Evolutionary conservation across 1,140 invertebrate species (phyloP).

Genomic region (Aphis craccivora): DNA sequence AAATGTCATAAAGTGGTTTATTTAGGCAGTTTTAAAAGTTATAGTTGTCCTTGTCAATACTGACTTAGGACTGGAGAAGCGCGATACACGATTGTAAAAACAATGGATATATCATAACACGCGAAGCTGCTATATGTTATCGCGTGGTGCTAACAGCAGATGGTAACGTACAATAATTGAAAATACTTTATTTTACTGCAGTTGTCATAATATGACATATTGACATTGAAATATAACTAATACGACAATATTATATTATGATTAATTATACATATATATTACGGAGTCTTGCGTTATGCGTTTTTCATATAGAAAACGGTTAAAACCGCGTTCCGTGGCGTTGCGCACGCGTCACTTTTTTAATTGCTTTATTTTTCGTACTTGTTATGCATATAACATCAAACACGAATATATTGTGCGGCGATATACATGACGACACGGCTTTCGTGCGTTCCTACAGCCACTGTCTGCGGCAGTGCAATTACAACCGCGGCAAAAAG

Average conservation of each 20-base stretch:
- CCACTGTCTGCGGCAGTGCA: neutral
- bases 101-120: neutral
- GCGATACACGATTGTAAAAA: neutral
- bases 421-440: neutral
- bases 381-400: neutral
- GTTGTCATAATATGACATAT: neutral
- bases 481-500: neutral
- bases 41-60: neutral
- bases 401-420: neutral
- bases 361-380: conserved; percentile 14
- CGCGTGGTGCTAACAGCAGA: neutral
- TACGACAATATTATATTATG: neutral
- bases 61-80: neutral
- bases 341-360: conserved; percentile 13
- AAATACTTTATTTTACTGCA: too few relatives aligned
- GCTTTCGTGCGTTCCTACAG: neutral
- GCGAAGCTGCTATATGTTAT: neutral
- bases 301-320: neutral
- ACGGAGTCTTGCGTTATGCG: neutral
- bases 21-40: neutral
- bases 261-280: neutral
- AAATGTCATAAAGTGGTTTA: neutral
- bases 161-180: neutral
- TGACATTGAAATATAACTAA: neutral
- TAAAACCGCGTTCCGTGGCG: neutral